Conservation (phyloP, 53 echinoderm and acorn worm genomes). For the Luidia sarsii region DNA sequence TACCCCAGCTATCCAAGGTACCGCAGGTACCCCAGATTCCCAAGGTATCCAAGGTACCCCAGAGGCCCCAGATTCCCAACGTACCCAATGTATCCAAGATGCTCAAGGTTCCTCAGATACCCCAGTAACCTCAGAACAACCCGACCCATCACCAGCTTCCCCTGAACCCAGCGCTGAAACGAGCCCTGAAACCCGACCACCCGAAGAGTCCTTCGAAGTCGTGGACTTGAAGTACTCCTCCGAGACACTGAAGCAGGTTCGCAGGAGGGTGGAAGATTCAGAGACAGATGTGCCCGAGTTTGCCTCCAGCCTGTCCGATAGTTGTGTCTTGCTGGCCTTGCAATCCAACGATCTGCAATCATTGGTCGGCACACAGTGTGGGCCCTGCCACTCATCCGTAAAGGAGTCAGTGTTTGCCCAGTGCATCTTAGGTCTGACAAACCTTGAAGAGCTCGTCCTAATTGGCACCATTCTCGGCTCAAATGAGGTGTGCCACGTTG, state of each 20-base stretch:
- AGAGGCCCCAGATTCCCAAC: too few relatives aligned
- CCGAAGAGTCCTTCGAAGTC: background rate
- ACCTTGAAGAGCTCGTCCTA: constrained; percentile 2
- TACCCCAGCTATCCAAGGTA: too few relatives aligned
- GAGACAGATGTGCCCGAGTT: background rate
- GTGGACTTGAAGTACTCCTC: background rate
- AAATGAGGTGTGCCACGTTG: background rate
- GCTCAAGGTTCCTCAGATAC: too few relatives aligned
- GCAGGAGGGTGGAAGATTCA: background rate
- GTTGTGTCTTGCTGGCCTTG: background rate
- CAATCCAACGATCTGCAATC: constrained; percentile 9
- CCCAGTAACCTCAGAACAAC: too few relatives aligned
- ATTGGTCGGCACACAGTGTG: constrained; percentile 1
- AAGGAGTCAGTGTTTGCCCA: background rate
- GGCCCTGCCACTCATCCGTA: background rate
- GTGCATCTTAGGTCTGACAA: background rate
- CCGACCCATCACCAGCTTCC: too few relatives aligned
- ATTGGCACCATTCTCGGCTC: constrained; percentile 14
- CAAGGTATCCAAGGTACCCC: too few relatives aligned
- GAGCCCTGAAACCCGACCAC: background rate
- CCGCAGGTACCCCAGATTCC: too few relatives aligned
- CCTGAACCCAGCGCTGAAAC: background rate
- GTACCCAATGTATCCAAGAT: too few relatives aligned
- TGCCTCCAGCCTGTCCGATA: background rate
- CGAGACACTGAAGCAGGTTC: background rate